These are phyloP conservation scores for Argya squamiceps DNA, from an alignment of 2,797 vertebrate genomes.

Conservation along the genomic window DNA sequence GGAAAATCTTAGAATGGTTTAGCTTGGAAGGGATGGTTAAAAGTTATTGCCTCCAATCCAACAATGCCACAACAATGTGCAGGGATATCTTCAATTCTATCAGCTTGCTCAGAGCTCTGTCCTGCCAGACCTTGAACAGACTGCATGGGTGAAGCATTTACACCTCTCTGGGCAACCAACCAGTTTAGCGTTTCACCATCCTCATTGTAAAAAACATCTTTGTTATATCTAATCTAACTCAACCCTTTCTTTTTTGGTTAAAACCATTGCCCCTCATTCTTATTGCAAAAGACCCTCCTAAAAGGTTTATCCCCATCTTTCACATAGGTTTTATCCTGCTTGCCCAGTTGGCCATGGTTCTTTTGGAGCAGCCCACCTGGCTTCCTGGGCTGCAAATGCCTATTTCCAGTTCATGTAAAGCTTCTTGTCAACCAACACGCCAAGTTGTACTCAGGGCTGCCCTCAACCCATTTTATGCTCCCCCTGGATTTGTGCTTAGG, in stretches of 20 bases:
- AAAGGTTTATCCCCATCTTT: not conserved
- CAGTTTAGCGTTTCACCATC: rapidly evolving
- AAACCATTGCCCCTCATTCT: not conserved
- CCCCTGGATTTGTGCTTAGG: not conserved
- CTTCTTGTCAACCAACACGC: not conserved
- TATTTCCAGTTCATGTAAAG: not conserved
- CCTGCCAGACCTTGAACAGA: not conserved
- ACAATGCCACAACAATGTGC: too few species aligned
- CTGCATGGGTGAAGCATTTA: not conserved
- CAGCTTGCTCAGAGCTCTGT: not conserved
- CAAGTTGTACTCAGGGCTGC: not conserved
- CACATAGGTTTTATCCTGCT: not conserved
- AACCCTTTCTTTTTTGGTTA: not conserved
- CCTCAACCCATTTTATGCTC: not conserved
- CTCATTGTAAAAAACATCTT: not conserved
- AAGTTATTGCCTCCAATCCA: not conserved
- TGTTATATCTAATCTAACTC: not conserved
- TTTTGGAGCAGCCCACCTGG: not conserved
- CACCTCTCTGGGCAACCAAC: not conserved
- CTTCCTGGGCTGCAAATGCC: not conserved
- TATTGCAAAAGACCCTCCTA: not conserved
- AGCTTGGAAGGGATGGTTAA: not conserved
- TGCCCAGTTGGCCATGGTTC: not conserved
- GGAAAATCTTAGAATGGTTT: not conserved
- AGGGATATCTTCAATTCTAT: not conserved